Base-by-base conservation (phyloP, 2,888 invertebrate species). In the Bembecia ichneumoniformis region DNA sequence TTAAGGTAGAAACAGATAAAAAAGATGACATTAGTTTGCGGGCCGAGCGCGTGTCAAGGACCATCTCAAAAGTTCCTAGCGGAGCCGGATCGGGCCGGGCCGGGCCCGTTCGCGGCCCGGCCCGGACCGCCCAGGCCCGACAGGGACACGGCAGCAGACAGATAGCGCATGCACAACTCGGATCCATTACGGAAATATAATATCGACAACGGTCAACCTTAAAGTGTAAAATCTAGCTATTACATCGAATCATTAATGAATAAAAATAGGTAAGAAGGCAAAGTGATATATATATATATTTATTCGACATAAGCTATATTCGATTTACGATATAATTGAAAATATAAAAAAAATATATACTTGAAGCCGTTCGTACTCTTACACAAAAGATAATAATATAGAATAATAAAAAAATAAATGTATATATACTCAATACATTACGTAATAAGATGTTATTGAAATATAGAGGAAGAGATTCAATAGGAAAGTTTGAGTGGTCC, bases 21-120 rank as follows among this genome's bases (percentile, higher is more conserved):
- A 88, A 90, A 90, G 72, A 89, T 86, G 87, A 88, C 76, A 90
- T 90, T 90, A 90, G 90, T 90, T 82, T 47, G 44, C 10, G 40
- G 51, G 77, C 74, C 81, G 83, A 77, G 86, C 82, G 82, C 81
- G 77, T 70, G 80, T 75, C 92, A 93, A 94, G 94, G 94, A 94
- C 94, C 94, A 94, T 94, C 94, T 94, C 94, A 94, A 94, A 94
- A 94, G 93, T 93, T 93, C 93, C 94, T 91, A 91, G 90, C 71
- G 73, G 61, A 56, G 49, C 51, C 57, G 49, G 52, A 51, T 47
- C 51, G 45, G 57, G 56, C 55, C 55, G 58, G 57, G 59, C 58
- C 52, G 54, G 50, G 47, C 43, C 51, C 57, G 58, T 53, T 54
- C 17, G 49, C 45, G 48, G 35, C 35, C 43, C 49, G 57, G 58